Conservation (phyloP, 35 echinoderm and acorn worm genomes). For the Amphiura filiformis region DNA sequence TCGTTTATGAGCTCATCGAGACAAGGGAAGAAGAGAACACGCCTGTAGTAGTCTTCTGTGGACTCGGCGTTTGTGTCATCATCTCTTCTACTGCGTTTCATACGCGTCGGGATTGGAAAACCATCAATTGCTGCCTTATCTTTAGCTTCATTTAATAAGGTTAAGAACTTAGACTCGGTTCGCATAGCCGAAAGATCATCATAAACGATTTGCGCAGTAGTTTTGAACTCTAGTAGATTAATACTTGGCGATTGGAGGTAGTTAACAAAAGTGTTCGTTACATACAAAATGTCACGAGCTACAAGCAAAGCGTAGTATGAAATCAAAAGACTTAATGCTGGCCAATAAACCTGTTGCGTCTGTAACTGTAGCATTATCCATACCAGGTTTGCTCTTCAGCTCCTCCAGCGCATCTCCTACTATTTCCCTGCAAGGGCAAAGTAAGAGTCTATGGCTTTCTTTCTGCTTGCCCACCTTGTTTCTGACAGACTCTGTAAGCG, state of each 20-base stretch:
- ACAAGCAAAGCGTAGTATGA: constrained; percentile 29
- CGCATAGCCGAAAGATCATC: constrained; percentile 9
- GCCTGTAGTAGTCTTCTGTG: background rate
- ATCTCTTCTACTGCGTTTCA: constrained; percentile 20
- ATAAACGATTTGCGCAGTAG: constrained; percentile 21
- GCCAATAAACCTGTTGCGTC: background rate
- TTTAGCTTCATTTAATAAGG: constrained; percentile 19
- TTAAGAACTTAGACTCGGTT: background rate
- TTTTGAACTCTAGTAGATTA: constrained; percentile 26
- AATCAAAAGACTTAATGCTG: constrained; percentile 19
- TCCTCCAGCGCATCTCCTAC: constrained; percentile 7
- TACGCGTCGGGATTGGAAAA: constrained; percentile 8
- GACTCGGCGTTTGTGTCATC: background rate
- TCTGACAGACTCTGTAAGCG: constrained; percentile 19
- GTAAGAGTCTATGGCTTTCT: background rate
- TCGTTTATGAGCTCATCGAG: constrained; percentile 7
- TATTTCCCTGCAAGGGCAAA: background rate
- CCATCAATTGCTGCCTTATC: constrained; percentile 13
- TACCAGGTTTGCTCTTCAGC: background rate
- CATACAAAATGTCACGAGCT: constrained; percentile 17
- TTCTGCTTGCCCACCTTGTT: constrained; percentile 1
- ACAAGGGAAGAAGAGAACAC: background rate
- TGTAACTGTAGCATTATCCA: background rate
- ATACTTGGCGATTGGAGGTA: constrained; percentile 39
- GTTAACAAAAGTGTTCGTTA: constrained; percentile 14